Percentiles rank a stretch among this genome's conserved stretches.
Evolutionary conservation across 2,797 vertebrate species (phyloP).

Genomic region (Alcedo atthis): DNA sequence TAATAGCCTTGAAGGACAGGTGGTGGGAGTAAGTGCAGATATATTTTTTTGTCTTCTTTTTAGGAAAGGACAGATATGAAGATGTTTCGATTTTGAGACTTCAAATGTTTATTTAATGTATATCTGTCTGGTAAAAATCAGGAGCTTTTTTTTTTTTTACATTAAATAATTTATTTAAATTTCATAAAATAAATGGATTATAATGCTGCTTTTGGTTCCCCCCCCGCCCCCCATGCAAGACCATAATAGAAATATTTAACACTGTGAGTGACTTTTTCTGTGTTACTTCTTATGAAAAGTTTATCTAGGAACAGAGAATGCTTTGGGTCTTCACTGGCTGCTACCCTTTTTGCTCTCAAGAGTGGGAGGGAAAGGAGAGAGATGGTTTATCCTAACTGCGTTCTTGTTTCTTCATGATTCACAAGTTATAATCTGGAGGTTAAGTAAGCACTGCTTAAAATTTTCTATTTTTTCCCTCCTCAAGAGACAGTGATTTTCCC

Average conservation of each 20-base stretch:
- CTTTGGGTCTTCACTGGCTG: not conserved
- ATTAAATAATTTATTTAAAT: too few relatives aligned
- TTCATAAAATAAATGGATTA: too few relatives aligned
- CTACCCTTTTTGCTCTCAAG: not conserved
- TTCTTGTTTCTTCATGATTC: not conserved
- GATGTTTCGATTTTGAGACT: not conserved
- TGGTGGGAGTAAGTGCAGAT: not conserved
- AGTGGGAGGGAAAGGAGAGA: not conserved
- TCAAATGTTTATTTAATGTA: not conserved
- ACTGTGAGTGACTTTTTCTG: not conserved
- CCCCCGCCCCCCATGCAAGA: not conserved
- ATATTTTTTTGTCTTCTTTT: not conserved
- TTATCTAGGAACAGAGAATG: not conserved
- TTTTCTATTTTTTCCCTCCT: not conserved
- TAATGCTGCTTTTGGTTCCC: too few relatives aligned
- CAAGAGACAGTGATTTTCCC: not conserved
- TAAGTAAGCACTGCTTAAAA: not conserved
- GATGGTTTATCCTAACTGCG: not conserved
- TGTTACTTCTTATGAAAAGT: not conserved
- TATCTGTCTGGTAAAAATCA: not conserved
- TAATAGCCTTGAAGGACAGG: not conserved
- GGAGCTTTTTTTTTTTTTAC: not conserved
- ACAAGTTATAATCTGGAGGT: not conserved
- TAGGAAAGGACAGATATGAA: not conserved
- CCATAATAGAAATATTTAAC: not conserved